A percentile compares a stretch with the other conserved stretches of the same genome.
Evolutionary conservation across 2,113 vertebrate genomes (phyloP).

Genomic region (Urocynchramus pylzowi): DNA sequence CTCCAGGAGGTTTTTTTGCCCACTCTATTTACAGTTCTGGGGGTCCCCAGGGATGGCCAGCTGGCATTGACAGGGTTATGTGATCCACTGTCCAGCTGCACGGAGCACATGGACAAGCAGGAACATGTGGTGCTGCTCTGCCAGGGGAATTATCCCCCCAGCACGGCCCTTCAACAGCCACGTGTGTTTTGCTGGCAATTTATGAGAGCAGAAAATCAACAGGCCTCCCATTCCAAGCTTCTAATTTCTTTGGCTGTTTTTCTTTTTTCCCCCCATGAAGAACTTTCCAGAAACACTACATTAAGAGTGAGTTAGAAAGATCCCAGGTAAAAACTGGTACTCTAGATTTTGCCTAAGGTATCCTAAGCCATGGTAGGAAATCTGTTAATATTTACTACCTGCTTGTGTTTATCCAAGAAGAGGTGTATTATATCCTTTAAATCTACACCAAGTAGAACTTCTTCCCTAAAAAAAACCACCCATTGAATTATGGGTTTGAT

Average conservation of each 20-base stretch:
- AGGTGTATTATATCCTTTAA: accelerated
- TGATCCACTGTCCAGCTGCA: not conserved
- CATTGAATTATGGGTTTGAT: not conserved
- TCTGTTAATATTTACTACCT: not conserved
- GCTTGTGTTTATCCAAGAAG: not conserved
- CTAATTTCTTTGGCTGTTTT: not conserved
- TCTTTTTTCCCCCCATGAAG: not conserved
- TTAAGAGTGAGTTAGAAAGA: not conserved
- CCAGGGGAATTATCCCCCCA: not conserved
- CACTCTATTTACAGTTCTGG: not conserved
- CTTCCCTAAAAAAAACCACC: not conserved
- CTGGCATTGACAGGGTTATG: not conserved
- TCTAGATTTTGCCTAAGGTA: not conserved
- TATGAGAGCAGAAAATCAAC: conserved; percentile 3
- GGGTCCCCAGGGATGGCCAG: not conserved
- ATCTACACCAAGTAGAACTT: not conserved
- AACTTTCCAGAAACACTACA: not conserved
- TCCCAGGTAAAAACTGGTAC: not conserved
- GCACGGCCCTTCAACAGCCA: not conserved
- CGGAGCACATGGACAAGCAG: not conserved
- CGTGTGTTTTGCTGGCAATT: not conserved
- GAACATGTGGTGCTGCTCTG: not conserved
- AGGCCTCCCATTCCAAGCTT: not conserved
- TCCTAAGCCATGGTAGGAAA: not conserved
- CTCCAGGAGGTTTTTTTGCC: not conserved